Evolutionary conservation across 2,797 vertebrate species (phyloP).

Genomic region (Thamnophis elegans): DNA sequence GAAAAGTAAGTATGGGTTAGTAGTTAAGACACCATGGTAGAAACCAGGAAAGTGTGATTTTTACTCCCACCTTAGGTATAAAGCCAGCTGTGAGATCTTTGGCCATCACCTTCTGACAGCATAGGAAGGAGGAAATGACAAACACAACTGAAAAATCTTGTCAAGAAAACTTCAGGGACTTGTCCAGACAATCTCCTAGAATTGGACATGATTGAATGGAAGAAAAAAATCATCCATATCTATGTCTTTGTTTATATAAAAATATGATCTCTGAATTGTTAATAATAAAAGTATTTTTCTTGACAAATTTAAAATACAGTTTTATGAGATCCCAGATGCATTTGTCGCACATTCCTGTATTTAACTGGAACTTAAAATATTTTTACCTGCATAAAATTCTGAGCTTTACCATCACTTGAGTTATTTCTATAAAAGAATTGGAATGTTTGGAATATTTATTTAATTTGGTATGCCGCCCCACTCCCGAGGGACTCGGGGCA

Average conservation of each 20-base stretch:
- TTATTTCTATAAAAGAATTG: not conserved
- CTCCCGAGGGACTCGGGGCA: too few relatives aligned
- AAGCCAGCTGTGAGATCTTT: not conserved
- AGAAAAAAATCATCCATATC: not conserved
- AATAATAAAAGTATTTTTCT: not conserved
- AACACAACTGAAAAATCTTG: too few relatives aligned
- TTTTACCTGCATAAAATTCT: not conserved
- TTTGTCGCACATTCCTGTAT: not conserved
- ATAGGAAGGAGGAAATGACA: not conserved
- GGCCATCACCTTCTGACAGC: not conserved
- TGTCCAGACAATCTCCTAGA: not conserved
- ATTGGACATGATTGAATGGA: not conserved
- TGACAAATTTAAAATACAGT: not conserved
- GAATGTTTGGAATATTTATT: too few relatives aligned
- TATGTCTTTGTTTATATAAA: not conserved
- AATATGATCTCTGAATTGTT: not conserved
- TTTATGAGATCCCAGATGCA: not conserved
- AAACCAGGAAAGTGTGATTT: not conserved
- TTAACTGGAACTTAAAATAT: not conserved
- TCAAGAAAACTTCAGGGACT: not conserved
- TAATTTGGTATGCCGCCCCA: too few relatives aligned
- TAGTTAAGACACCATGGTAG: not conserved
- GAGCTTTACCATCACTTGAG: too few relatives aligned
- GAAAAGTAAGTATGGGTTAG: not conserved
- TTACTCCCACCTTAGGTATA: not conserved